phyloP scores from a whole-genome alignment of 2,113 vertebrate genomes.

The Tachysurus fulvidraco region DNA sequence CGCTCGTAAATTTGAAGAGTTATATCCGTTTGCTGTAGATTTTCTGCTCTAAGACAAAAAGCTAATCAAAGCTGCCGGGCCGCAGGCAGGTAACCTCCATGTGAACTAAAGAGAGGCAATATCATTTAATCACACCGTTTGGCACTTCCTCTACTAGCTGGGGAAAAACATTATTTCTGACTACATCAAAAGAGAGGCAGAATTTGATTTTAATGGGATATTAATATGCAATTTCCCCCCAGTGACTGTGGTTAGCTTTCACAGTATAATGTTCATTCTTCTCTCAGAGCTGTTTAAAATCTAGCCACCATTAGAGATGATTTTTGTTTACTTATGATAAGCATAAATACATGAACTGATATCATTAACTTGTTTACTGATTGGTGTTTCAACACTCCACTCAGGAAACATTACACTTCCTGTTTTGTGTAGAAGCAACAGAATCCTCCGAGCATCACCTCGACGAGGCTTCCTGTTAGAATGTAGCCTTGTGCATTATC shows the following conservation, averaged over 20 bases:
- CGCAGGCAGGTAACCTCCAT: constrained; percentile 78
- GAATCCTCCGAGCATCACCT: neutral
- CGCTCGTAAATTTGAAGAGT: constrained; percentile 67
- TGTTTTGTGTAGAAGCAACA: neutral
- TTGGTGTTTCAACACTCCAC: neutral
- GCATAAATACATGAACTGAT: constrained; percentile 46
- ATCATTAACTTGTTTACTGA: constrained; percentile 37
- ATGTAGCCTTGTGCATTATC: neutral
- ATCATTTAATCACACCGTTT: constrained; percentile 78
- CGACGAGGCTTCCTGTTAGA: neutral
- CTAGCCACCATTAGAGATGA: constrained; percentile 41
- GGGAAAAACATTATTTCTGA: constrained; percentile 72
- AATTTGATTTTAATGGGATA: constrained; percentile 72
- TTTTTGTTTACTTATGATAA: constrained; percentile 51
- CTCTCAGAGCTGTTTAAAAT: constrained; percentile 43
- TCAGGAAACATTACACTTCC: constrained; percentile 8
- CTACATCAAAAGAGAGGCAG: constrained; percentile 64
- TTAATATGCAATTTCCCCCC: constrained; percentile 60
- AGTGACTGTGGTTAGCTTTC: constrained; percentile 38
- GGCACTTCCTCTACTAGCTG: constrained; percentile 65
- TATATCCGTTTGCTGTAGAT: constrained; percentile 70
- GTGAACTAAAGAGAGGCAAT: constrained; percentile 83
- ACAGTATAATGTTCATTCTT: constrained; percentile 43
- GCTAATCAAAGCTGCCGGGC: constrained; percentile 81
- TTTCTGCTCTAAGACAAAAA: constrained; percentile 79